phyloP scores from a whole-genome alignment of 2,113 vertebrate genomes.

The Gallinago media region DNA sequence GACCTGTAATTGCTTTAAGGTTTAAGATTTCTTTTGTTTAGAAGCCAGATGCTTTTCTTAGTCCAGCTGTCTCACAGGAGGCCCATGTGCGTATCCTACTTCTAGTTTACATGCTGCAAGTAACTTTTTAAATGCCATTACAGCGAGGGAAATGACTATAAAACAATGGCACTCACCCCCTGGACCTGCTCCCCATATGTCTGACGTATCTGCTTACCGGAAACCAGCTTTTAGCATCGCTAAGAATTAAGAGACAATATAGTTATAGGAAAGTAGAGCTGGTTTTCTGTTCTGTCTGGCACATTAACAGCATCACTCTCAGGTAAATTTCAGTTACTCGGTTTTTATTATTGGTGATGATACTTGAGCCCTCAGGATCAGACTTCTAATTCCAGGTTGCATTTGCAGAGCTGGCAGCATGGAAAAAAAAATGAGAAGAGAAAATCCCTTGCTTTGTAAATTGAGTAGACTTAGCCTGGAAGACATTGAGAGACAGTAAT shows the following conservation, averaged over 20 bases:
- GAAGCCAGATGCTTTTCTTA: background rate
- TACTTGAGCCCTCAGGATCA: background rate
- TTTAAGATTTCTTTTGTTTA: background rate
- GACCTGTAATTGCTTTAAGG: background rate
- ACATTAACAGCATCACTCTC: background rate
- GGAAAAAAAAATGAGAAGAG: background rate
- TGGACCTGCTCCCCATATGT: background rate
- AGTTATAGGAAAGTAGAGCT: background rate
- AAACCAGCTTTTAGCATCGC: background rate
- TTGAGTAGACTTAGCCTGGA: background rate
- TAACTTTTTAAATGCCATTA: background rate
- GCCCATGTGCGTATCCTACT: background rate
- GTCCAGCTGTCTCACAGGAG: background rate
- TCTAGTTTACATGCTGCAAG: background rate
- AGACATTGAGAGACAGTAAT: background rate
- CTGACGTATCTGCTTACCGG: background rate
- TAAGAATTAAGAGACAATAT: background rate
- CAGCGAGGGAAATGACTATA: background rate
- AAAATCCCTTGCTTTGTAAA: background rate
- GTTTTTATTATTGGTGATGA: constrained; percentile 8
- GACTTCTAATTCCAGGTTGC: background rate
- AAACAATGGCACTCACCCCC: background rate
- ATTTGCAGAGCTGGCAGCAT: background rate
- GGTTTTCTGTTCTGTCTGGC: background rate
- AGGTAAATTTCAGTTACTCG: background rate